Base-by-base conservation (phyloP, 2,888 invertebrate species). In the Minunthozetes semirufus region DNA sequence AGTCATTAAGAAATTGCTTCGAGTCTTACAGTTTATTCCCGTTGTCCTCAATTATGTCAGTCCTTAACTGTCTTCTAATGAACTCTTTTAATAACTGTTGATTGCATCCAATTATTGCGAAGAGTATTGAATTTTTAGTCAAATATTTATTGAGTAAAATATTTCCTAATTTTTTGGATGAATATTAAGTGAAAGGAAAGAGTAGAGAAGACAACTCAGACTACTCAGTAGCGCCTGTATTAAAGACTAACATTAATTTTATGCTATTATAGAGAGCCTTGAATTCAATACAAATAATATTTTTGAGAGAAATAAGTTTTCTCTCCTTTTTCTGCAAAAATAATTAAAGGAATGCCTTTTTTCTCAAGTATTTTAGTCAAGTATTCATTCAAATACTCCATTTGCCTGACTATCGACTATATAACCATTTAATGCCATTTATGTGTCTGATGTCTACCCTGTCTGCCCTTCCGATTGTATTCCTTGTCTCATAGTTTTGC, bases 201-300 rank as follows among this genome's bases (percentile, higher is more conserved):
- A n/a, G n/a, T 19, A 46, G 46, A 46, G 8, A 46, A 46, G 46
- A 11, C 15, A 11, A 15, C 15, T 11, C 15, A 46, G 15, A 46
- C 15, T 8, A 11, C 15, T n/a, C n/a, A n/a, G n/a, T n/a, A n/a
- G n/a, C n/a, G 19, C 22, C 25, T 59, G 59, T 59, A 59, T 59
- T 59, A 59, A 53, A n/a, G 19, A 29, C 33, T 33, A 27, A 27
- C n/a, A n/a, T 11, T 48, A 66, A 66, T 66, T 0, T 38, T 66
- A 66, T 66, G 33, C 19, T 61, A 61, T 61, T 66, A 66, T 38
- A 19, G 1, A 22, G 38, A 66, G 63, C 63, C 63, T 66, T 66
- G 63, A 66, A 66, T 29, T 19, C 38, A 66, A 38, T 29, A 38
- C 38, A 66, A 38, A 66, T 66, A 29, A 66, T 38, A 42, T 42